Evolutionary conservation across 2,797 vertebrate genomes (phyloP).

Genomic region (Lepidocolaptes lacrymiger): DNA sequence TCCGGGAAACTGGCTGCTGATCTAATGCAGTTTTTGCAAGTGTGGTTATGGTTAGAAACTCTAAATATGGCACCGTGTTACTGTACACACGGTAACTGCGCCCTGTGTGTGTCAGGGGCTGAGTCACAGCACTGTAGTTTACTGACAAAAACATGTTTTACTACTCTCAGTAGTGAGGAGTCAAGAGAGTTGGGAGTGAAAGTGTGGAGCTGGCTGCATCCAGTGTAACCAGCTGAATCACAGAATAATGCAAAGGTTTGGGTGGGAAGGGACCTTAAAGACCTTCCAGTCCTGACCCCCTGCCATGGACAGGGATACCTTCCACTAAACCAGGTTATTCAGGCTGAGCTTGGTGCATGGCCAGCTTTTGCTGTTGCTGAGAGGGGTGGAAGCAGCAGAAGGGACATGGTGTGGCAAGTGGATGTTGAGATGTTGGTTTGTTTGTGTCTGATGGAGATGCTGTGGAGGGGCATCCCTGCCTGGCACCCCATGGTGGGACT

Average conservation of each 20-base stretch:
- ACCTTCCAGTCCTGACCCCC: no score
- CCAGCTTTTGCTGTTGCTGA: neutral
- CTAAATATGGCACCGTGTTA: constrained; percentile 67
- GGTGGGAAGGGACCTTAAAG: neutral
- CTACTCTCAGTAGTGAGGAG: neutral
- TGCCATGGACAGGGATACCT: neutral
- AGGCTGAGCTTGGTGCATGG: rapidly evolving
- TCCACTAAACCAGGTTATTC: neutral
- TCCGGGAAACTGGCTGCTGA: constrained; percentile 65
- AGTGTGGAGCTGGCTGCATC: neutral
- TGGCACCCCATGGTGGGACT: neutral
- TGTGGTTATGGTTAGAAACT: constrained; percentile 66
- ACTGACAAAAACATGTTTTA: constrained; percentile 63
- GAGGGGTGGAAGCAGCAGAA: neutral
- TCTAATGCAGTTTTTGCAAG: constrained; percentile 64
- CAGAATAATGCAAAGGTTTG: neutral
- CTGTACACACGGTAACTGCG: constrained; percentile 48
- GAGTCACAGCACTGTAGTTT: constrained; percentile 58
- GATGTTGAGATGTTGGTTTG: neutral
- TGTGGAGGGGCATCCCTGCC: rapidly evolving
- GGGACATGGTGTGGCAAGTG: neutral
- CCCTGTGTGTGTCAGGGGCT: constrained; percentile 61
- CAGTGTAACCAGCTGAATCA: neutral
- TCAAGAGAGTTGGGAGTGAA: neutral
- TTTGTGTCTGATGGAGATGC: neutral